These are phyloP conservation scores for Galleria mellonella DNA, from an alignment of 1,140 invertebrate species.

Conservation along the genomic window DNA sequence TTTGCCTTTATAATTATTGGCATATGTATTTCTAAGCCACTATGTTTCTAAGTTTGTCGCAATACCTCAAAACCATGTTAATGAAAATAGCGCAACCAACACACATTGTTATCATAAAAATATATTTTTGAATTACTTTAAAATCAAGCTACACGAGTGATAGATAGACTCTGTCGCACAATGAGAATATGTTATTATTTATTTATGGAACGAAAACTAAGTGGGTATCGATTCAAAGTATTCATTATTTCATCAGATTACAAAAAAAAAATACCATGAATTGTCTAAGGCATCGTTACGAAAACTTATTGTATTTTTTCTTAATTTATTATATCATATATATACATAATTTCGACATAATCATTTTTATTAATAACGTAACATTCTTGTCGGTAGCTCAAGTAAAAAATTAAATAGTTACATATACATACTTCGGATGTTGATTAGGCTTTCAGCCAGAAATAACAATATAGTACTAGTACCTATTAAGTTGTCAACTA, in stretches of 20 bases:
- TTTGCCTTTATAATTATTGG: conserved; percentile 47
- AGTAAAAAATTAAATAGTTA: conserved; percentile 54
- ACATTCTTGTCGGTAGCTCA: conserved; percentile 55
- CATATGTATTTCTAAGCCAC: conserved; percentile 46
- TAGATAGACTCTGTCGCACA: conserved; percentile 10
- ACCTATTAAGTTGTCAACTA: conserved; percentile 18
- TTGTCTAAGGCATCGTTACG: conserved; percentile 66
- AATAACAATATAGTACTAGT: conserved; percentile 33
- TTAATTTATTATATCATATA: conserved; percentile 72
- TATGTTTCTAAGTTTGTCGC: conserved; percentile 46
- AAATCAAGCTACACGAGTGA: conserved; percentile 6
- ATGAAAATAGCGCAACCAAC: conserved; percentile 51
- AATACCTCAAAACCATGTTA: conserved; percentile 61
- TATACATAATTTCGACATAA: conserved; percentile 71
- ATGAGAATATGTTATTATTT: conserved; percentile 15
- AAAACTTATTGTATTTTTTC: conserved; percentile 70
- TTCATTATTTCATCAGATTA: conserved; percentile 34
- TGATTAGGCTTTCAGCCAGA: conserved; percentile 33
- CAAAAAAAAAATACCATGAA: conserved; percentile 46
- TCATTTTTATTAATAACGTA: conserved; percentile 55
- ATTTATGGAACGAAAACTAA: conserved; percentile 26
- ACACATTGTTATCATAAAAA: conserved; percentile 46
- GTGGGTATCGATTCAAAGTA: conserved; percentile 33
- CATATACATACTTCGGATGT: conserved; percentile 30
- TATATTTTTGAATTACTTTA: conserved; percentile 11